These are phyloP conservation scores for Tortricodes alternella DNA, from an alignment of 2,888 invertebrate genomes.

Conservation along the genomic window DNA sequence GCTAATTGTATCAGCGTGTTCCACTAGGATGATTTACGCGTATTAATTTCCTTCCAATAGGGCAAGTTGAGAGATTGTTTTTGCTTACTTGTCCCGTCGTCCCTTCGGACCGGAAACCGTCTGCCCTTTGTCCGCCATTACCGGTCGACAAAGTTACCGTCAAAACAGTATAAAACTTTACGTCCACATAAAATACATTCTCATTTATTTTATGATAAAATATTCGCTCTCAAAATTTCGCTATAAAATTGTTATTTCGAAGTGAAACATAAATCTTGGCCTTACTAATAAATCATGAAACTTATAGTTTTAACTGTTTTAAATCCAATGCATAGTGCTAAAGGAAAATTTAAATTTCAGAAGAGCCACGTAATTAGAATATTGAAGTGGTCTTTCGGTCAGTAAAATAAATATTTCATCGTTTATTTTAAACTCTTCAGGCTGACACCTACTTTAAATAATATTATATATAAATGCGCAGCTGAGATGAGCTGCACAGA, in stretches of 20 bases:
- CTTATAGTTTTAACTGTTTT: constrained; percentile 28
- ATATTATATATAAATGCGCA: no score
- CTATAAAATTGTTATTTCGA: constrained; percentile 30
- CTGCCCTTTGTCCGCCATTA: constrained; percentile 73
- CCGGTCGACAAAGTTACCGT: constrained; percentile 58
- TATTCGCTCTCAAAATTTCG: constrained; percentile 29
- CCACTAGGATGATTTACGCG: constrained; percentile 64
- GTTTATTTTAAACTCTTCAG: no score
- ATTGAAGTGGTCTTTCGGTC: neutral
- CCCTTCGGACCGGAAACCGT: constrained; percentile 66
- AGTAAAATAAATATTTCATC: no score
- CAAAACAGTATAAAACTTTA: constrained; percentile 59
- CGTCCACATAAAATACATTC: constrained; percentile 41
- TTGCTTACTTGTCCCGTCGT: constrained; percentile 47
- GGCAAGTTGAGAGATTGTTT: constrained; percentile 41
- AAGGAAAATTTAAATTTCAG: constrained; percentile 6
- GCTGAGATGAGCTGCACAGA: no score
- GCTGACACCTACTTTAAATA: no score
- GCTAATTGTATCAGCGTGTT: constrained; percentile 39
- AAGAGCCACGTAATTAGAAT: neutral
- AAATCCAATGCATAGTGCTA: constrained; percentile 16
- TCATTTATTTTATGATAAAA: constrained; percentile 31
- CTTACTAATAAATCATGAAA: constrained; percentile 28
- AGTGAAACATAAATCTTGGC: constrained; percentile 30
- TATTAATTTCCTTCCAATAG: constrained; percentile 55